Evolutionary conservation across 2,113 vertebrate species (phyloP).

Genomic region (Orientallactaga bullata): DNA sequence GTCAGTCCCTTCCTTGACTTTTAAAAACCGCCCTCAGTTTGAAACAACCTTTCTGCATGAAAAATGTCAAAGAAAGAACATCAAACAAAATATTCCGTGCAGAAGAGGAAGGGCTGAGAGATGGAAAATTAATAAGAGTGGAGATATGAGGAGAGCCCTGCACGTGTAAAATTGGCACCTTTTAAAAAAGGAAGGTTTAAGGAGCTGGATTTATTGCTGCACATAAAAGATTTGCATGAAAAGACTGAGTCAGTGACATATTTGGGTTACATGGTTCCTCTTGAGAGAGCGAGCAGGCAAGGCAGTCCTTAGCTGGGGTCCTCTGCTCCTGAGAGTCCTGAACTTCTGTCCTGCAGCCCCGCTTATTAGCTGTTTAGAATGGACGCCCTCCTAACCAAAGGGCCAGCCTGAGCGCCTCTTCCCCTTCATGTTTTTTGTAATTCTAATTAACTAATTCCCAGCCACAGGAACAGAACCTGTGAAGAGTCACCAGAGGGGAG

Average conservation of each 20-base stretch:
- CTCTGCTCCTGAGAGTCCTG: neutral
- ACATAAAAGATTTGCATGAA: slow-evolving; percentile 64
- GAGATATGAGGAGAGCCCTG: neutral
- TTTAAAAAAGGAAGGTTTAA: slow-evolving; percentile 24
- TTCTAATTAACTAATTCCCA: slow-evolving; percentile 79
- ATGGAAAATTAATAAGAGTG: slow-evolving; percentile 51
- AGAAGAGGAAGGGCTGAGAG: neutral
- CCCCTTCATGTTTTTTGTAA: slow-evolving; percentile 57
- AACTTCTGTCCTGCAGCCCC: neutral
- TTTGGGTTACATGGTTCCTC: slow-evolving; percentile 56
- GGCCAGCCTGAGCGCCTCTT: neutral
- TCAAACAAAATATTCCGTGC: slow-evolving; percentile 55
- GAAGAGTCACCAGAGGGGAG: slow-evolving; percentile 72
- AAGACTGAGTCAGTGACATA: slow-evolving; percentile 65
- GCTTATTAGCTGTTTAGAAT: slow-evolving; percentile 69
- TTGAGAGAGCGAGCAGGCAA: slow-evolving; percentile 44
- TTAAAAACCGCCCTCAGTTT: slow-evolving; percentile 46
- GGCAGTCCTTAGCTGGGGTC: neutral
- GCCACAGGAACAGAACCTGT: slow-evolving; percentile 66
- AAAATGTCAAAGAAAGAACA: slow-evolving; percentile 62
- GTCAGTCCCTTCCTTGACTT: neutral
- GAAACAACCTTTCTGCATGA: neutral
- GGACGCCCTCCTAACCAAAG: slow-evolving; percentile 63
- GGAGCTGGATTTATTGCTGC: slow-evolving; percentile 57
- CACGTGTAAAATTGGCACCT: slow-evolving; percentile 4